Conservation (phyloP, 2,888 invertebrate species). For the Pinctada fucata region DNA sequence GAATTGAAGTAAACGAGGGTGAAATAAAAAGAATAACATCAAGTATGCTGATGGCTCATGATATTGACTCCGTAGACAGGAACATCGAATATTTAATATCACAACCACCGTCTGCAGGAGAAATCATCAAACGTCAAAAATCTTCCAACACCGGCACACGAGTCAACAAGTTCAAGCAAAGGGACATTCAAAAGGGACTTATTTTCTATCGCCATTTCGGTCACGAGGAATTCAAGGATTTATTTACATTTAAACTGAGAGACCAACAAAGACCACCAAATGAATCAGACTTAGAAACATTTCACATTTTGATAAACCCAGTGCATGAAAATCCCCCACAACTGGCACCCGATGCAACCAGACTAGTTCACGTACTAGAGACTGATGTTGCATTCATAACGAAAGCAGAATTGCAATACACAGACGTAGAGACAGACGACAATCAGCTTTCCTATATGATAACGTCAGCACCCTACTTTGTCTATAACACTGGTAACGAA, state of each 20-base stretch:
- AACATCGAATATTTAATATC: conserved; percentile 71
- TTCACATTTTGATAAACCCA: conserved; percentile 69
- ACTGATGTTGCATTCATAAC: conserved; percentile 71
- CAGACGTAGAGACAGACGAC: conserved; percentile 71
- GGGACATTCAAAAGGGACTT: conserved; percentile 72
- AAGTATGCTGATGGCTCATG: conserved; percentile 69
- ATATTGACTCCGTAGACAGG: conserved; percentile 72
- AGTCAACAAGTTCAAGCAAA: conserved; percentile 71
- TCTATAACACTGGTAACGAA: conserved; percentile 68
- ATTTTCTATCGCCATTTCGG: conserved; percentile 75
- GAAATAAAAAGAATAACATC: conserved; percentile 67
- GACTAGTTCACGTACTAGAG: conserved; percentile 70
- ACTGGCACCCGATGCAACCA: conserved; percentile 65
- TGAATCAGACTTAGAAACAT: conserved; percentile 68
- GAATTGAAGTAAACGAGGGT: conserved; percentile 72
- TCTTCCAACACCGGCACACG: conserved; percentile 67
- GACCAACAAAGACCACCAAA: conserved; percentile 75
- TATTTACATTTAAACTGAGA: conserved; percentile 70
- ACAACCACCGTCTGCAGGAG: conserved; percentile 70
- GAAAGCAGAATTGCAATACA: conserved; percentile 70
- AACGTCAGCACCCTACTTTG: conserved; percentile 74
- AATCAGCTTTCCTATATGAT: conserved; percentile 71
- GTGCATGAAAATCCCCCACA: conserved; percentile 74
- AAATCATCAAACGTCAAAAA: conserved; percentile 66
- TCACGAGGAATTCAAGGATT: conserved; percentile 68